phyloP scores from a whole-genome alignment of 2,888 invertebrate genomes.

The Erebia ligea region DNA sequence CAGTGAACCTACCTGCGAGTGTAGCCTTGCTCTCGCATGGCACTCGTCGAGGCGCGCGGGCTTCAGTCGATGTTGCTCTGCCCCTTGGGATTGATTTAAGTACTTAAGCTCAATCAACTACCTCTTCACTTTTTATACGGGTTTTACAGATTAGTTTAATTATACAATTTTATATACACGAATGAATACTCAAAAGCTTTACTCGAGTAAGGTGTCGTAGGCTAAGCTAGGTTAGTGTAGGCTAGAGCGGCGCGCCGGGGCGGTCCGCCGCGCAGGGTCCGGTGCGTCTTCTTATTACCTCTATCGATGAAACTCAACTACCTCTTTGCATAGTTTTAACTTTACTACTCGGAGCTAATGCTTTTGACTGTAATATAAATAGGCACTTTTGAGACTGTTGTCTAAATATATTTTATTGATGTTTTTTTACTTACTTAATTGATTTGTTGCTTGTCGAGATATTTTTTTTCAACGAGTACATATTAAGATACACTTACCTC shows the following conservation, averaged over 20 bases:
- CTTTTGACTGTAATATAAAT: constrained; percentile 71
- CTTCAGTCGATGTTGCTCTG: constrained; percentile 61
- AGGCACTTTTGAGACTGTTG: constrained; percentile 76
- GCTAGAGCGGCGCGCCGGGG: constrained; percentile 69
- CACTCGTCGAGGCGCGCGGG: constrained; percentile 49
- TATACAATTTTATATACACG: constrained; percentile 82
- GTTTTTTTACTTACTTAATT: constrained; percentile 65
- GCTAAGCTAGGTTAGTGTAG: constrained; percentile 61
- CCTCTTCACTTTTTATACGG: constrained; percentile 83
- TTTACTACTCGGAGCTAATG: constrained; percentile 62
- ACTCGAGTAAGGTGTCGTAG: constrained; percentile 80
- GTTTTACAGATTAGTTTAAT: constrained; percentile 83
- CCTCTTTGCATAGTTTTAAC: constrained; percentile 80
- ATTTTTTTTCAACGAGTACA: constrained; percentile 53
- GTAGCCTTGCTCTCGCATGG: constrained; percentile 47
- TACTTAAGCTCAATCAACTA: constrained; percentile 82
- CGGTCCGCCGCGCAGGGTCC: constrained; percentile 78
- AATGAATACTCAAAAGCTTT: constrained; percentile 83
- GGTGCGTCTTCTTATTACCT: constrained; percentile 68
- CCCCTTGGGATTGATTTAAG: constrained; percentile 76
- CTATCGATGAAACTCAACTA: constrained; percentile 77
- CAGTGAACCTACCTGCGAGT: constrained; percentile 54
- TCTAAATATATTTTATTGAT: constrained; percentile 79
- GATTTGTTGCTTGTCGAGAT: constrained; percentile 70
- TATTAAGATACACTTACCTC: constrained; percentile 62